Evolutionary conservation across 2,113 vertebrate species (phyloP).

Genomic region (Catharus minimus): DNA sequence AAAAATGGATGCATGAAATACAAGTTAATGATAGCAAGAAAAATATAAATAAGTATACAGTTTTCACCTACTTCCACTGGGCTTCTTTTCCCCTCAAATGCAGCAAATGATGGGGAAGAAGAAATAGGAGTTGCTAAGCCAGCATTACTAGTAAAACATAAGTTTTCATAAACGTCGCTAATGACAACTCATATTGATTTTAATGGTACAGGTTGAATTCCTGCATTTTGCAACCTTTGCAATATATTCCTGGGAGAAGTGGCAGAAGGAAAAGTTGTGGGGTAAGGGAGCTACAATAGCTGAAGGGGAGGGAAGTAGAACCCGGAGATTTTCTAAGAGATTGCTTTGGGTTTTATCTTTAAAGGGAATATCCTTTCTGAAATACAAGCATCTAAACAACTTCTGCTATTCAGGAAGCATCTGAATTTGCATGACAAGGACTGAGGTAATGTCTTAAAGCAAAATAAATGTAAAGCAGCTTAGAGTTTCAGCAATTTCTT

Average conservation of each 20-base stretch:
- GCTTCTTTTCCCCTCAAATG: background rate
- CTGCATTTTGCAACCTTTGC: conserved; percentile 13
- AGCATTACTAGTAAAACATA: background rate
- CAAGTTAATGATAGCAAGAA: background rate
- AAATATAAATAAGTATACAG: background rate
- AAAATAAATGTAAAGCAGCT: conserved; percentile 28
- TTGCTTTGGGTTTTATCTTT: background rate
- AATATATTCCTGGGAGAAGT: background rate
- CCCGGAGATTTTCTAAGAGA: background rate
- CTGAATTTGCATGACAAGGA: conserved; percentile 17
- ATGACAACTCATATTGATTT: conserved; percentile 18
- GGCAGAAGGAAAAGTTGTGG: background rate
- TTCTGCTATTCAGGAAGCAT: background rate
- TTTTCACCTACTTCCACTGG: background rate
- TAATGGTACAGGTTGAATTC: background rate
- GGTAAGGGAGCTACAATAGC: background rate
- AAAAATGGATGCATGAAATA: background rate
- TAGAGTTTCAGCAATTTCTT: background rate
- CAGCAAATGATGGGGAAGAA: background rate
- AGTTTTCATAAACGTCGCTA: background rate
- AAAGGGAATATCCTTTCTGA: background rate
- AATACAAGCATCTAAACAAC: background rate
- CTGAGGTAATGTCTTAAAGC: conserved; percentile 12
- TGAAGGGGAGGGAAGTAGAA: background rate
- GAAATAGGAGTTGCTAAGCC: background rate